These are phyloP conservation scores for Chrysoperla carnea DNA, from an alignment of 1,140 invertebrate species.

Conservation along the genomic window DNA sequence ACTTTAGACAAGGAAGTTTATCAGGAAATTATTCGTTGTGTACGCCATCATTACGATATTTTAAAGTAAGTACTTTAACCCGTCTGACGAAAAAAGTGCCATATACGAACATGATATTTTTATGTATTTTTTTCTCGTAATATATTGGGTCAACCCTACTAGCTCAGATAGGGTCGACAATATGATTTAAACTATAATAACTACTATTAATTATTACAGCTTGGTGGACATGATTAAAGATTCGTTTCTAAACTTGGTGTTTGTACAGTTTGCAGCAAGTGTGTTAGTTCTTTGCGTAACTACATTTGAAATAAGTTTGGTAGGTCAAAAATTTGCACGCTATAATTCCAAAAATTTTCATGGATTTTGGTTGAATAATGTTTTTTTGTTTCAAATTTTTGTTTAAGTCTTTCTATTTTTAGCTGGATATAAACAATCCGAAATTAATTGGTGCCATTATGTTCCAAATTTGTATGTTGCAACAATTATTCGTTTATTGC, in stretches of 20 bases:
- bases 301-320: conserved; percentile 15
- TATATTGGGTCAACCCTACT: too few species aligned
- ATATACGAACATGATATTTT: too few species aligned
- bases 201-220: too few species aligned
- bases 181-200: too few species aligned
- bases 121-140: too few species aligned
- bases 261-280: conserved; percentile 14
- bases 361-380: too few species aligned
- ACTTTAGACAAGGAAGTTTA: conserved; percentile 8
- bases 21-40: conserved; percentile 9
- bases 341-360: too few species aligned
- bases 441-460: conserved; percentile 8
- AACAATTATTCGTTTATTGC: conserved; percentile 18
- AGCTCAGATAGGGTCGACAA: too few species aligned
- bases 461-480: conserved; percentile 11
- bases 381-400: too few species aligned
- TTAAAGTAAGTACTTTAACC: conserved; percentile 4
- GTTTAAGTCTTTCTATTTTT: too few species aligned
- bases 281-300: conserved; percentile 15
- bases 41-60: conserved; percentile 13
- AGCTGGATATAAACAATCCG: conserved; percentile 9
- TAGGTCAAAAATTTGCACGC: too few species aligned
- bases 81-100: too few species aligned
- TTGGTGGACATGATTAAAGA: conserved; percentile 11
- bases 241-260: conserved; percentile 11